These are phyloP conservation scores for Exocentrus adspersus DNA, from an alignment of 2,888 invertebrate genomes.

Conservation along the genomic window DNA sequence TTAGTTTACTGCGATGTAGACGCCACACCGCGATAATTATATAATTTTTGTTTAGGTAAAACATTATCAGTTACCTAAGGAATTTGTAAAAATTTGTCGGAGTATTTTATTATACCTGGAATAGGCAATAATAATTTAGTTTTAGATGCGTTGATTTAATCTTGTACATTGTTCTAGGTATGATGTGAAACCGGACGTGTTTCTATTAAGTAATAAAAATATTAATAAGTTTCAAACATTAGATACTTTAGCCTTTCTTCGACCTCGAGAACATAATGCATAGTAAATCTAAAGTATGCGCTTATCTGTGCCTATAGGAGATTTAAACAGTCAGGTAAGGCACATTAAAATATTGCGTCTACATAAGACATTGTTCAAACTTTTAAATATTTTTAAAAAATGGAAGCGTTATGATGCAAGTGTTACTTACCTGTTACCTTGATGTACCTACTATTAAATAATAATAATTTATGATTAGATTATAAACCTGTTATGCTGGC, in stretches of 20 bases:
- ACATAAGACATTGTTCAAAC: too few relatives aligned
- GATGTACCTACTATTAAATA: background rate
- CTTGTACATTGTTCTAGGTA: conserved; percentile 11
- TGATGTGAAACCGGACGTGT: conserved; percentile 20
- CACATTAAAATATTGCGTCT: too few relatives aligned
- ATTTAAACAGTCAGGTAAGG: background rate
- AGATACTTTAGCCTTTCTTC: background rate
- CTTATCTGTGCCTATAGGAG: background rate
- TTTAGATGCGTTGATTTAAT: too few relatives aligned
- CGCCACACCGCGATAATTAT: background rate
- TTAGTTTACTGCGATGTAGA: background rate
- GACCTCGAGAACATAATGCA: background rate
- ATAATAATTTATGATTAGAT: background rate
- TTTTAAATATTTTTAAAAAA: too few relatives aligned
- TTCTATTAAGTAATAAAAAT: conserved; percentile 24
- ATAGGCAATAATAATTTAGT: too few relatives aligned
- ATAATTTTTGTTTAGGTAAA: too few relatives aligned
- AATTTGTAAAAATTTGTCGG: too few relatives aligned
- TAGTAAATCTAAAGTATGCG: background rate
- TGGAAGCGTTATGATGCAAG: background rate
- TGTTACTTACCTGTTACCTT: background rate
- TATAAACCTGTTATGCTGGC: too few relatives aligned
- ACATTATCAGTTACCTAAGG: too few relatives aligned
- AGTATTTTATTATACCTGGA: too few relatives aligned
- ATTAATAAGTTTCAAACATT: conserved; percentile 8